Evolutionary conservation across 2,113 vertebrate genomes (phyloP).

Genomic region (Campylomormyrus tamandua): DNA sequence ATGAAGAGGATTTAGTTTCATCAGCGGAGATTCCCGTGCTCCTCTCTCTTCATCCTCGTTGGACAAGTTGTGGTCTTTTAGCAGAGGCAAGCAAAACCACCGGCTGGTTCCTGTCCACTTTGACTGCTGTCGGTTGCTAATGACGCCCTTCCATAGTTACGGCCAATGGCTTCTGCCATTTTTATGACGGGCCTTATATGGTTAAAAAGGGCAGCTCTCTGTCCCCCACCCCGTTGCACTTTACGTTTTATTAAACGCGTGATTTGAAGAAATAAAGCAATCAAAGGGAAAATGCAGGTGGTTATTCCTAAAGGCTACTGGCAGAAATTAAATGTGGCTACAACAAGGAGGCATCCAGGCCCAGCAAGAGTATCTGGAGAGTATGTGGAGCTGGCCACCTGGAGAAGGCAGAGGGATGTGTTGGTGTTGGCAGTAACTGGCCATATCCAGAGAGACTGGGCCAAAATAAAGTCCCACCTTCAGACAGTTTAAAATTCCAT

Average conservation of each 20-base stretch:
- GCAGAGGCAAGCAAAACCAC: not conserved
- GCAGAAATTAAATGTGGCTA: not conserved
- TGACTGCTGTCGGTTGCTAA: constrained; percentile 42
- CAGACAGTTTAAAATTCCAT: not conserved
- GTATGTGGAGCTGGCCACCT: not conserved
- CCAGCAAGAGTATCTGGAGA: not conserved
- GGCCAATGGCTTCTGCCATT: constrained; percentile 63
- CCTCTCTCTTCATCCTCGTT: not conserved
- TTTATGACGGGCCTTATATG: constrained; percentile 57
- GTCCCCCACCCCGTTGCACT: not conserved
- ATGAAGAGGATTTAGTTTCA: not conserved
- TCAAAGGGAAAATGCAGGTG: not conserved
- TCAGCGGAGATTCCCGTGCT: not conserved
- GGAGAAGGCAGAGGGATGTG: not conserved
- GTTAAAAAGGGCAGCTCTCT: not conserved
- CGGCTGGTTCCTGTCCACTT: constrained; percentile 45
- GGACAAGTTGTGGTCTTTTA: not conserved
- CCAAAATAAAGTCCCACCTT: not conserved
- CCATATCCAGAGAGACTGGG: not conserved
- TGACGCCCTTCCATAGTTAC: constrained; percentile 50
- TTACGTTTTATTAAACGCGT: not conserved
- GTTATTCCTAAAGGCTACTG: not conserved
- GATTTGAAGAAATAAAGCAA: not conserved
- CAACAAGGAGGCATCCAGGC: not conserved
- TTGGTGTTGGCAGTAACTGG: not conserved